Percentiles rank a stretch among this genome's conserved stretches.
These are phyloP conservation scores for Apodemus sylvaticus DNA, from an alignment of 2,113 vertebrate genomes.

Conservation along the genomic window DNA sequence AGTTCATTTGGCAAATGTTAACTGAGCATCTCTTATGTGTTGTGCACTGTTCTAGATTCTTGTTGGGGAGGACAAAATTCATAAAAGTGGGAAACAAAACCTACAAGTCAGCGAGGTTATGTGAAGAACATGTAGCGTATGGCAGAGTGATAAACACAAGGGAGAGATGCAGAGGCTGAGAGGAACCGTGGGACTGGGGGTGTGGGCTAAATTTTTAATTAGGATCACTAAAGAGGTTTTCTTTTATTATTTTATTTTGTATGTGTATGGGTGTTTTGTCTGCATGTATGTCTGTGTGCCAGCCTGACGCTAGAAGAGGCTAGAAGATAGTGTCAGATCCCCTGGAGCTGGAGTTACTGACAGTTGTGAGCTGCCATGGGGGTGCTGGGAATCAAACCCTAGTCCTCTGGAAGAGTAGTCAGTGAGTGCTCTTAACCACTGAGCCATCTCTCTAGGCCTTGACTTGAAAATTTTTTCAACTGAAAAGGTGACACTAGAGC, in stretches of 20 bases:
- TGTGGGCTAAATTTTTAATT: background rate
- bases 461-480: background rate
- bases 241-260: background rate
- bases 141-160: background rate
- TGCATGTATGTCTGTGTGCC: background rate
- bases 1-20: background rate
- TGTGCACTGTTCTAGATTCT: background rate
- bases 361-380: background rate
- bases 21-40: background rate
- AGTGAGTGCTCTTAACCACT: background rate
- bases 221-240: background rate
- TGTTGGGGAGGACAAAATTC: background rate
- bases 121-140: background rate
- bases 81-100: background rate
- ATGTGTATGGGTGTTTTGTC: background rate
- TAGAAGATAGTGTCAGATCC: background rate
- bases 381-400: background rate
- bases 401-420: background rate
- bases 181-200: background rate
- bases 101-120: background rate
- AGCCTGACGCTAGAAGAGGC: background rate
- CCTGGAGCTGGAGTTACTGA: background rate
- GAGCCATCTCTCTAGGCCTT: background rate
- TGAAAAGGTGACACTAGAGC: background rate
- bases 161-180: background rate